Conservation (phyloP, 2,888 invertebrate genomes). For the Apamea monoglypha region DNA sequence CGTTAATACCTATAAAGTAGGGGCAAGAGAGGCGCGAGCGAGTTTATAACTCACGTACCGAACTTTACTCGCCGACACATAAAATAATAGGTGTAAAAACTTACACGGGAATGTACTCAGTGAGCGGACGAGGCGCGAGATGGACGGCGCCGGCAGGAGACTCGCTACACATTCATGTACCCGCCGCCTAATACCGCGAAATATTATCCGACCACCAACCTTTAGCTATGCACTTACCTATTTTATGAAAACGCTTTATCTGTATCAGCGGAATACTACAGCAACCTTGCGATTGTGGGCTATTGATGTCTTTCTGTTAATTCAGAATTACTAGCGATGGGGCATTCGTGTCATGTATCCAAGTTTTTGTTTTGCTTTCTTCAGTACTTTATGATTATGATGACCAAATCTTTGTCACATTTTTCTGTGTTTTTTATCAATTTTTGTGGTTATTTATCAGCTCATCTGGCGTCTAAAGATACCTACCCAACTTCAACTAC, state of each 20-base stretch:
- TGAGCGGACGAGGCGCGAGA: conserved; percentile 87
- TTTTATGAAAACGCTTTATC: conserved; percentile 66
- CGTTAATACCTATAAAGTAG: conserved; percentile 91
- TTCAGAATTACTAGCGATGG: conserved; percentile 33
- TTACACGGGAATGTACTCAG: conserved; percentile 91
- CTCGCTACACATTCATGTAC: conserved; percentile 68
- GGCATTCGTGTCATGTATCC: background rate
- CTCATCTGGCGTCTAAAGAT: too few species aligned
- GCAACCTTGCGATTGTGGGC: conserved; percentile 46
- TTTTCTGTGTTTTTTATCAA: background rate
- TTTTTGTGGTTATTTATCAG: background rate
- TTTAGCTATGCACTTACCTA: conserved; percentile 53
- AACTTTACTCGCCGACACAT: conserved; percentile 91
- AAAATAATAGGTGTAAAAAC: conserved; percentile 91
- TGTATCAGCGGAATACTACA: conserved; percentile 49
- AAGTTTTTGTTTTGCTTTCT: conserved; percentile 8
- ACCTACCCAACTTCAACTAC: background rate
- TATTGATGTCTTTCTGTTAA: conserved; percentile 50
- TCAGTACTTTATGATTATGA: background rate
- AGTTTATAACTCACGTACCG: conserved; percentile 91
- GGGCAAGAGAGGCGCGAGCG: conserved; percentile 90
- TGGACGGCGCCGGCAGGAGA: conserved; percentile 80
- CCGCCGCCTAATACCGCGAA: conserved; percentile 65
- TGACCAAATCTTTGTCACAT: too few species aligned
- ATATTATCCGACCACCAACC: conserved; percentile 60